Evolutionary conservation across 2,888 invertebrate species (phyloP), one percentile per base, ranked within the genome.

Genomic region (Trypoxylon attenuatum): DNA sequence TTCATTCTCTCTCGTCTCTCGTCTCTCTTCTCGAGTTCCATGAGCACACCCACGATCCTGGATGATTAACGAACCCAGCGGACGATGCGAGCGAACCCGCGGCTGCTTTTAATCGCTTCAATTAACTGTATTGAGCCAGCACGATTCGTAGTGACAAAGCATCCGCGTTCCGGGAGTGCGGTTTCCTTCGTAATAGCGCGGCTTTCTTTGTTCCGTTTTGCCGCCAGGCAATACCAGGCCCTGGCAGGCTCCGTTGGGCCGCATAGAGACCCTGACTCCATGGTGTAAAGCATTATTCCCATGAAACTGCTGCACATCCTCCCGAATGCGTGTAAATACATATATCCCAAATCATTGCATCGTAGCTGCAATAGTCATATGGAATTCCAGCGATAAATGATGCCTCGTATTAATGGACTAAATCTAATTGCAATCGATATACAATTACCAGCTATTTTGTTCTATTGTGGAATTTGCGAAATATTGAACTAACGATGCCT

Each of bases 61-160:
- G 45, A 69, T 65, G 75, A 75, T 76, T 77, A 75, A 72, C 64
- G 72, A 76, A 69, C 58, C n/a, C 29, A 47, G 53, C 45, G 29
- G 62, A 62, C 67, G 39, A 62, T 57, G 57, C 54, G 51, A 29
- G 69, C 60, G 59, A 64, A 52, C 51, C 45, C 38, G 54, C 64
- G 74, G 71, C 67, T 69, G 76, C 67, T 71, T 79, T 78, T 76
- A 78, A 79, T 78, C 77, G 70, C 51, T 71, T 69, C 70, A 64
- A 78, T 78, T 78, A 78, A 71, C 59, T 62, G 29, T 45, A 47
- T 68, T 39, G 60, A 58, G 45, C 45, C 49, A 13, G 47, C 66
- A 64, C 39, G 55, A 60, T 55, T 23, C 22, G 27, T 53, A 42
- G 39, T 54, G 53, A 65, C 50, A 57, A 57, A 57, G 54, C 50